Evolutionary conservation across 1,140 invertebrate genomes (phyloP).

Genomic region (Zaprionus nigranus): DNA sequence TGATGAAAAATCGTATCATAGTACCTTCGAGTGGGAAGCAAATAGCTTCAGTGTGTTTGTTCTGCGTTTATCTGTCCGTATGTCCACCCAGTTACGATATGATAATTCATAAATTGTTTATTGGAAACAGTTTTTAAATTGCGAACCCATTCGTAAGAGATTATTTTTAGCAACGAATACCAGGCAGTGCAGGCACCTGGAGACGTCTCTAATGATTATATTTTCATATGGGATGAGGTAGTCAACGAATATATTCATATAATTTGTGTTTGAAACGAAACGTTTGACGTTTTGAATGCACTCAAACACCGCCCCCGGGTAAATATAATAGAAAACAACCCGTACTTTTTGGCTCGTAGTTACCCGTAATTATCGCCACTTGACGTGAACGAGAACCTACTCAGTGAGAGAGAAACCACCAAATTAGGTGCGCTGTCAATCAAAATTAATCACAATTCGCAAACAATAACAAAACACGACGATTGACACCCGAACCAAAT

Average conservation of each 20-base stretch:
- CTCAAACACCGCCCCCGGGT: slow-evolving; percentile 42
- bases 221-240: slow-evolving; percentile 27
- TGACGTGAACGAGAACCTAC: slow-evolving; percentile 22
- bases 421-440: slow-evolving; percentile 70
- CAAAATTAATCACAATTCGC: slow-evolving; percentile 46
- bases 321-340: slow-evolving; percentile 9
- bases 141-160: slow-evolving; percentile 58
- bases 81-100: slow-evolving; percentile 66
- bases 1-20: slow-evolving; percentile 10
- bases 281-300: slow-evolving; percentile 58
- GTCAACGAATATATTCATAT: slow-evolving; percentile 2
- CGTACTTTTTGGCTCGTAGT: slow-evolving; percentile 55
- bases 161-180: slow-evolving; percentile 59
- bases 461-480: slow-evolving; percentile 18
- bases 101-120: slow-evolving; percentile 77
- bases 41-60: slow-evolving; percentile 30
- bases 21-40: slow-evolving; percentile 1
- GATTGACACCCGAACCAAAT: slow-evolving; percentile 39
- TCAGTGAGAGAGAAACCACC: slow-evolving; percentile 17
- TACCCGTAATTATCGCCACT: slow-evolving; percentile 60
- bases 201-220: slow-evolving; percentile 21
- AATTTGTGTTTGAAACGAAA: slow-evolving; percentile 21
- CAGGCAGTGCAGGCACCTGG: slow-evolving; percentile 36
- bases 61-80: neutral
- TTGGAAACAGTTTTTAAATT: slow-evolving; percentile 58